Evolutionary conservation across 1,140 invertebrate species (phyloP), one percentile per base, ranked within the genome.

Genomic region (Trypoxylus dichotomus): DNA sequence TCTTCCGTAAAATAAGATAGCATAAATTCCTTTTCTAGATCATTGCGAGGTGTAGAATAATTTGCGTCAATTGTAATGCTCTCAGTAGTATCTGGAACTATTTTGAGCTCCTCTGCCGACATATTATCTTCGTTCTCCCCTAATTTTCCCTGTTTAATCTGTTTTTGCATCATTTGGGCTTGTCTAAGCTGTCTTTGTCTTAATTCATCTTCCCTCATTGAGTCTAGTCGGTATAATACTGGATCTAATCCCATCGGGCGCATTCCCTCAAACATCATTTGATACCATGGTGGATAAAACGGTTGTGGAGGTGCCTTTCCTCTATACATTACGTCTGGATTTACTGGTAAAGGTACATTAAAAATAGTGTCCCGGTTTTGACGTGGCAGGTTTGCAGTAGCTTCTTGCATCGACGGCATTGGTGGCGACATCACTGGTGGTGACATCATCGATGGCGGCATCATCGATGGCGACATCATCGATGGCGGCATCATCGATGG

Each of bases 1-100:
- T 93, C 92, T 85, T 93, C 92, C 25, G 89, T 89, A 82, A 92
- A 92, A 81, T 93, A 93, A 77, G 89, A 88, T 27, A 93, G 77
- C 76, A 37, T 10, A 82, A 90, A 88, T 81, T 94, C 91, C 2
- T 63, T 32, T n/a, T 71, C 68, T 1, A 81, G 73, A n/a, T 79
- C 82, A 41, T 81, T 81, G 75, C 83, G 86, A n/a, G 68, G 76
- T 15, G 80, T 79, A 11, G 84, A 83, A 78, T 85, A 86, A 77
- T 88, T 88, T 37, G 84, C 79, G 76, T 85, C 83, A 73, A 88
- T 83, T 75, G 85, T 75, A 32, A 75, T 68, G 13, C 60, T 24
- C 3, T 68, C 24, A 29, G 11, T 10, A 6, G 2, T 27, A 1
- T 68, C 27, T 13, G 24, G 13, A 68, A 27, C 5, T 8, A 68